Evolutionary conservation across 2,113 vertebrate species (phyloP), one percentile per base, ranked within the genome.

Genomic region (Ibidorhyncha struthersii): DNA sequence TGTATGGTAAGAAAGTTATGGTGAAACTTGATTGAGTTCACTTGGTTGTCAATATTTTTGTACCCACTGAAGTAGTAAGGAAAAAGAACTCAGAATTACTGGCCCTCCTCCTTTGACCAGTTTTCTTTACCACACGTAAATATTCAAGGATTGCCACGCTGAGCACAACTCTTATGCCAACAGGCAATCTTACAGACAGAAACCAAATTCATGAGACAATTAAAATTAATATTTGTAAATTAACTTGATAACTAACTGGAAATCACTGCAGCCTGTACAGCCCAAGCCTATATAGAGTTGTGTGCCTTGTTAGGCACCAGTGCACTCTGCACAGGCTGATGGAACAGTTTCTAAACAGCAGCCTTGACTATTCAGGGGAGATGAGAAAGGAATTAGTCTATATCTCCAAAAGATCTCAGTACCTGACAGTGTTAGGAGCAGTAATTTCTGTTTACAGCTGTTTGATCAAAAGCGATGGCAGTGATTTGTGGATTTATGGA

Each of bases 121-220:
- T 41, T 45, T 81, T 76, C 32, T 40, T 78, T 40, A 32, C 5
- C 4, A 13, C 5, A 36, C 3, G 0, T n/a, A 49, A 89, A 89
- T 30, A 23, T 74, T 45, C 41, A 67, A 81, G 27, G 8, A 36
- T 45, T 79, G 12, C 2, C 49, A 47, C 40, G 34, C 63, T 45
- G 5, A 78, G 4, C 2, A 2, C 6, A 55, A 2, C 12, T 73
- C 27, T 47, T 73, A 12, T 12, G 14, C 8, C 2, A 8, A 58
- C 10, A 32, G 14, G 4, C 7, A 86, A 61, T 45, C 17, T 65
- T 12, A 72, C 6, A 63, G n/a, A 26, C 14, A 74, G 25, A 81
- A 90, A 40, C 16, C 36, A 53, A 65, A 9, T 53, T 63, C n/a
- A 14, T 14, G 7, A 67, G 8, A 59, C 23, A 90, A 69, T 26